Base-by-base conservation (phyloP, 2,888 invertebrate species). In the Idaea dimidiata region DNA sequence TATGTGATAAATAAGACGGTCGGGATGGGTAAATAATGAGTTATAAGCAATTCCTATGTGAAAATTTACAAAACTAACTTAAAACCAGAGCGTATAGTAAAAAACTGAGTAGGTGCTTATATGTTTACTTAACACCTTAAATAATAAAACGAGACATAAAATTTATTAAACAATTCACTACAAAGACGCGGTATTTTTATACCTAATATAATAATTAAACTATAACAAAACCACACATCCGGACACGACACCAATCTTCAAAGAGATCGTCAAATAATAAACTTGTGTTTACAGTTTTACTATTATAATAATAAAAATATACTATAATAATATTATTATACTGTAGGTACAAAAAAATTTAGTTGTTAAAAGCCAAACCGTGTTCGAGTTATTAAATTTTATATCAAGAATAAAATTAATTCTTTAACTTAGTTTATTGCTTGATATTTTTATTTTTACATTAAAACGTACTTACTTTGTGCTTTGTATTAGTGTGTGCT, bases 171-270 rank as follows among this genome's bases (percentile, higher is more conserved):
- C 8, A 14, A 43, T 14, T 14, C 43, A 43, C 43, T 43, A 43
- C 43, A 43, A 43, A 43, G 43, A 43, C 7, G 43, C 43, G 6
- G 43, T 43, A 43, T 43, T 43, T 43, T 43, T 43, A 43, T 14
- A 43, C 43, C 43, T 43, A 43, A 43, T 43, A 43, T 43, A 43
- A 43, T 43, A 43, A 43, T 43, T 43, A 43, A 43, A 43, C 43
- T 43, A 43, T 43, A 43, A 43, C 43, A 43, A 43, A 43, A 43
- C 43, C 43, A 43, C 43, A 43, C 43, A 43, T 43, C 43, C 43
- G 43, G 43, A 14, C 43, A 43, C 43, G 43, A 43, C 43, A 43
- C 7, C 43, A 43, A 43, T 43, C 43, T 43, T 43, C 43, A 43
- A 43, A 43, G 43, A 43, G 43, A 43, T 43, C 14, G 43, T 43